Evolutionary conservation across 2,888 invertebrate species (phyloP).

Genomic region (Sarcophaga rosellei): DNA sequence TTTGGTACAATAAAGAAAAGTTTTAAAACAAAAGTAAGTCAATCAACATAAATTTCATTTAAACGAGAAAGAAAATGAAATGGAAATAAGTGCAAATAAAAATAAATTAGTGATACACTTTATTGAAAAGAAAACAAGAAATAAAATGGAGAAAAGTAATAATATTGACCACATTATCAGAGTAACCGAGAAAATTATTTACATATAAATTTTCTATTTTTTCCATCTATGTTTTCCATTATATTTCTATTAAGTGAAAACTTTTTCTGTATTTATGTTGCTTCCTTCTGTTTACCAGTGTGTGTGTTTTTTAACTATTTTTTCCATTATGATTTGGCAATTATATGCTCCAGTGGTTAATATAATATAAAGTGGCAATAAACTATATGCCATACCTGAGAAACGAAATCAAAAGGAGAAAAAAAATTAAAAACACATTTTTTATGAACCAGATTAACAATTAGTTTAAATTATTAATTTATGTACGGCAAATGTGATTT

Average conservation of each 20-base stretch:
- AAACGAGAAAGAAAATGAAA: not conserved
- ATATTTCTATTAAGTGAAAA: slow-evolving; percentile 52
- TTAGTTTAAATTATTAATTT: not conserved
- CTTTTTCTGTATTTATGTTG: slow-evolving; percentile 1
- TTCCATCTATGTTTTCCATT: not conserved
- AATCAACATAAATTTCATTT: not conserved
- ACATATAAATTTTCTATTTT: not conserved
- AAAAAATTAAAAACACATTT: not conserved
- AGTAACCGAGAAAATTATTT: slow-evolving; percentile 43
- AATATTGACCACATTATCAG: slow-evolving; percentile 38
- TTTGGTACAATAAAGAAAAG: not conserved
- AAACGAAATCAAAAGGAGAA: not conserved
- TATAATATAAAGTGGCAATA: slow-evolving; percentile 51
- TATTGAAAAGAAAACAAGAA: not conserved
- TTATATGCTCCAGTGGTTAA: slow-evolving; percentile 62
- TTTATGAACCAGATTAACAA: not conserved
- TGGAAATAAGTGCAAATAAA: not conserved
- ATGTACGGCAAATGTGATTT: not conserved
- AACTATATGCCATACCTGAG: slow-evolving; percentile 18
- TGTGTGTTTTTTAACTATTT: slow-evolving; percentile 24
- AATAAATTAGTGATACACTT: not conserved
- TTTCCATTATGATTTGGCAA: slow-evolving; percentile 30
- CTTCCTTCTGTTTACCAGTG: slow-evolving; percentile 44
- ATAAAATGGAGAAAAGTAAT: not conserved
- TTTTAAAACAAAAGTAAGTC: not conserved